Evolutionary conservation across 2,888 invertebrate genomes (phyloP).

Genomic region (Athrips mouffetella): DNA sequence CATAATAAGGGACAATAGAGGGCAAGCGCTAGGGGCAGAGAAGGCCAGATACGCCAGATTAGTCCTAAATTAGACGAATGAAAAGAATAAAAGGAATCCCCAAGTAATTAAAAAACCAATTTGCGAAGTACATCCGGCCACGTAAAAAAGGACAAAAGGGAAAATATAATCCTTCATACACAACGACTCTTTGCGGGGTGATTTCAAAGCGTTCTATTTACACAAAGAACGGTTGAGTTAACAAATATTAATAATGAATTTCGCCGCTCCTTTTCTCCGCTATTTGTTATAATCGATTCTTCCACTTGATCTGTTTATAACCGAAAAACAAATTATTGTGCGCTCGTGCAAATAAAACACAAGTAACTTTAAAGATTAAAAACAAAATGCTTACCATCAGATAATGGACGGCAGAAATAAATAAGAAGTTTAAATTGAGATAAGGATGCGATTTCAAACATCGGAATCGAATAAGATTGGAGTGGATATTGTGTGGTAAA

Average conservation of each 20-base stretch:
- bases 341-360: conserved; percentile 14
- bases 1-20: conserved; percentile 46
- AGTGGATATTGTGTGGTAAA: not conserved
- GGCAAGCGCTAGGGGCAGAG: conserved; percentile 40
- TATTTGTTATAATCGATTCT: conserved; percentile 9
- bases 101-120: conserved; percentile 64
- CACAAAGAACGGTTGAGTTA: conserved; percentile 7
- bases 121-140: conserved; percentile 28
- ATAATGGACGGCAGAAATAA: not conserved
- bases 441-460: conserved; percentile 1
- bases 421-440: conserved; percentile 1
- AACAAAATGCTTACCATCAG: not conserved
- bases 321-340: conserved; percentile 12
- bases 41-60: conserved; percentile 39
- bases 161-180: conserved; percentile 3
- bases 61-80: conserved; percentile 51
- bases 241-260: conserved; percentile 7
- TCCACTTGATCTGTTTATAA: conserved; percentile 13
- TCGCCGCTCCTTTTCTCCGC: not conserved
- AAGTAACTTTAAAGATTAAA: not conserved
- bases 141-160: conserved; percentile 12
- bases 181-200: not conserved
- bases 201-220: conserved; percentile 4
- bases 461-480: conserved; percentile 4
- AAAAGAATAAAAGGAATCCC: conserved; percentile 46